These are phyloP conservation scores for Agriopis aurantiaria DNA, from an alignment of 2,888 invertebrate species.

Conservation along the genomic window DNA sequence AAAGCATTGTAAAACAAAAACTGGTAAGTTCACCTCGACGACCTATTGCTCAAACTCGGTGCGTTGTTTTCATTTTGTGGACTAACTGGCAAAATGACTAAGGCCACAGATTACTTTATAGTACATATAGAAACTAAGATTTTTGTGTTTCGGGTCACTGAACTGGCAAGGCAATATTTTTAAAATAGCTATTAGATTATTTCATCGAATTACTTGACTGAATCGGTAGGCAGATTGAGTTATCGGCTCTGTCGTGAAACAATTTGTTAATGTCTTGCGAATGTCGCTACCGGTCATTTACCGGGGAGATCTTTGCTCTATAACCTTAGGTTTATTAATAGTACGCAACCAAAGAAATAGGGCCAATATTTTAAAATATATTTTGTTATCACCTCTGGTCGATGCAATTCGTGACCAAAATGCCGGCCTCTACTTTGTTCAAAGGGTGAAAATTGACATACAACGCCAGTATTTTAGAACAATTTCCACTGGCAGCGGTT, in stretches of 20 bases:
- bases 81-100: neutral
- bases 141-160: neutral
- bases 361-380: too few relatives aligned
- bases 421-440: too few relatives aligned
- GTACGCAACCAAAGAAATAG: too few relatives aligned
- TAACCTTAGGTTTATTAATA: too few relatives aligned
- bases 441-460: too few relatives aligned
- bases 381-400: too few relatives aligned
- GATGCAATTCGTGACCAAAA: too few relatives aligned
- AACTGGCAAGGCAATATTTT: neutral
- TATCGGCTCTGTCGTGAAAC: neutral
- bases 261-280: neutral
- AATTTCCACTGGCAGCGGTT: too few relatives aligned
- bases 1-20: neutral
- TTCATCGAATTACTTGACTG: neutral
- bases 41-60: constrained; percentile 1
- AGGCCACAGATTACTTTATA: neutral
- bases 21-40: neutral
- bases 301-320: too few relatives aligned
- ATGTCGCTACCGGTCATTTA: neutral
- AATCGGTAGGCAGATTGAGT: neutral
- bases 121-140: neutral
- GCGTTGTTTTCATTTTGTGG: neutral
- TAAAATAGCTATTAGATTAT: neutral
- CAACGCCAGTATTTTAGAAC: too few relatives aligned